Conservation (phyloP, 2,888 invertebrate species). For the Harpalus rubripes region DNA sequence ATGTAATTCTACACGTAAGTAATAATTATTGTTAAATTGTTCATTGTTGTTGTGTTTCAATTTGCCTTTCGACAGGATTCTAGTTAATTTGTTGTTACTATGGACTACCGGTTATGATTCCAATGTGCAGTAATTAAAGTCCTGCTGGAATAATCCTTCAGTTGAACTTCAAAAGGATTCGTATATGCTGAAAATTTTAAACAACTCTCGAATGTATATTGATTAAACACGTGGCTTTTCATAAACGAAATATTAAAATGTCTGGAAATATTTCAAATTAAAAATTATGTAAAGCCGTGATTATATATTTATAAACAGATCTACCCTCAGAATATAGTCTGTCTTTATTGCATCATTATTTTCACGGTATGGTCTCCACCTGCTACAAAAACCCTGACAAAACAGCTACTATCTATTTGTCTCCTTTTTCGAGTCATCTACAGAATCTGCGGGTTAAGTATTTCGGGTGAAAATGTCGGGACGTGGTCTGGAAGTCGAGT, state of each 20-base stretch:
- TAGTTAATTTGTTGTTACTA: neutral
- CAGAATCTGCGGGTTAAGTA: neutral
- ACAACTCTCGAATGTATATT: neutral
- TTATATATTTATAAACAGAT: too few relatives aligned
- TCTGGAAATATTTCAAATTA: neutral
- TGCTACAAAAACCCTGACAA: neutral
- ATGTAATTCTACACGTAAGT: neutral
- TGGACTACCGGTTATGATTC: neutral
- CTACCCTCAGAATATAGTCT: neutral
- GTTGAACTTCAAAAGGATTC: constrained; percentile 22
- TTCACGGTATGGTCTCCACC: neutral
- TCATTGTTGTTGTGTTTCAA: neutral
- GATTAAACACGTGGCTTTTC: neutral
- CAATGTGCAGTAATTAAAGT: constrained; percentile 12
- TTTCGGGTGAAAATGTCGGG: neutral
- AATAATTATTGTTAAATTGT: neutral
- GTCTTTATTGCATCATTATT: neutral
- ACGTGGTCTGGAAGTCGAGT: constrained; percentile 1
- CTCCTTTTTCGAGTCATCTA: neutral
- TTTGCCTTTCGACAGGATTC: neutral
- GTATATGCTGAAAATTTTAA: neutral
- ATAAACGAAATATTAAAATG: neutral
- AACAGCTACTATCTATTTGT: neutral
- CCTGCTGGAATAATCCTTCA: constrained; percentile 17
- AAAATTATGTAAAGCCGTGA: neutral